phyloP scores from a whole-genome alignment of 2,888 invertebrate species.

The Lottia gigantea region DNA sequence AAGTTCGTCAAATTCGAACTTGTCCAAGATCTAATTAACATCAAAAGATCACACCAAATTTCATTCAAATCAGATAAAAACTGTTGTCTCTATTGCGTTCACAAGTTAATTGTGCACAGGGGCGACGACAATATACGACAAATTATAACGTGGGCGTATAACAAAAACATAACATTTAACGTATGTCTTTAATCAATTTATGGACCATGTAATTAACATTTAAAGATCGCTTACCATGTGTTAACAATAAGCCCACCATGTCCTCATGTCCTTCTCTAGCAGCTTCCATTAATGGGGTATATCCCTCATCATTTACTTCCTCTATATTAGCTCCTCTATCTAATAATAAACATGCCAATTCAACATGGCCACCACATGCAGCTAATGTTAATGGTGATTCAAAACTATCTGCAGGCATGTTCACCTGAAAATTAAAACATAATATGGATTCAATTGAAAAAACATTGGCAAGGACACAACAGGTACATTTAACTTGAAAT shows the following conservation, averaged over 20 bases:
- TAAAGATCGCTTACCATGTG: conserved; percentile 75
- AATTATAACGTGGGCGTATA: too few relatives aligned
- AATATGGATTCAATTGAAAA: not conserved
- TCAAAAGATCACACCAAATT: too few relatives aligned
- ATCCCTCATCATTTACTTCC: conserved; percentile 99
- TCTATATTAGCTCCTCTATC: conserved; percentile 98
- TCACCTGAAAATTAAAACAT: conserved; percentile 73
- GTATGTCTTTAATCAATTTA: too few relatives aligned
- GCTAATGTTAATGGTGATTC: conserved; percentile 98
- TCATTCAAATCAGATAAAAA: too few relatives aligned
- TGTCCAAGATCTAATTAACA: too few relatives aligned
- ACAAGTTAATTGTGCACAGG: too few relatives aligned
- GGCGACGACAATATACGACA: too few relatives aligned
- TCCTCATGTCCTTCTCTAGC: conserved; percentile 98
- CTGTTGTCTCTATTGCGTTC: too few relatives aligned
- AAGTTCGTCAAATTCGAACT: too few relatives aligned
- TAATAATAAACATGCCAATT: conserved; percentile 92
- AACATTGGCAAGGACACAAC: not conserved
- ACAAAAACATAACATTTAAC: too few relatives aligned
- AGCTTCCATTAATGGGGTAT: conserved; percentile 99
- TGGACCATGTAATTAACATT: too few relatives aligned
- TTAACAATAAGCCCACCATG: conserved; percentile 93
- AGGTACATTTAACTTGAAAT: too few relatives aligned
- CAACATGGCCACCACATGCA: conserved; percentile 98
- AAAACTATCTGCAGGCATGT: conserved; percentile 99